Percentiles rank a stretch among this genome's conserved stretches.
Evolutionary conservation across 2,797 vertebrate species (phyloP).

Genomic region (Thripadectes ignobilis): DNA sequence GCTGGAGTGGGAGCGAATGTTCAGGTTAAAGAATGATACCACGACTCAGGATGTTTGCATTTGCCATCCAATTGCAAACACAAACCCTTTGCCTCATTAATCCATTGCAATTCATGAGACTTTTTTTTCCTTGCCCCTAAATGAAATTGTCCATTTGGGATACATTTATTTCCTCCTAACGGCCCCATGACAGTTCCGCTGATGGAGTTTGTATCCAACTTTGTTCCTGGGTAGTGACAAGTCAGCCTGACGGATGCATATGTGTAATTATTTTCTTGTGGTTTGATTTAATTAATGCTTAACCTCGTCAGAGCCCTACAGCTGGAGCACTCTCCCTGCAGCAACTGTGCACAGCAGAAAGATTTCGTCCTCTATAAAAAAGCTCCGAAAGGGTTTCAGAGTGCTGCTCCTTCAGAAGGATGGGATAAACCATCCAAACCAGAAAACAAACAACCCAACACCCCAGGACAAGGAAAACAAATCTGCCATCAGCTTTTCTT

Average conservation of each 20-base stretch:
- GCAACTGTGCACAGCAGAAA: constrained; percentile 28
- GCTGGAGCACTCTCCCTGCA: constrained; percentile 54
- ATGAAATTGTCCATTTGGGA: constrained; percentile 79
- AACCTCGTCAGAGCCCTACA: constrained; percentile 73
- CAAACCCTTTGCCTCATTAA: constrained; percentile 79
- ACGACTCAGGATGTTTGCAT: constrained; percentile 62
- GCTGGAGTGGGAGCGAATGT: constrained; percentile 26
- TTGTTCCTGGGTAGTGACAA: constrained; percentile 73
- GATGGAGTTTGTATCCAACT: constrained; percentile 74
- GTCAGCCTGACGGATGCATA: constrained; percentile 69
- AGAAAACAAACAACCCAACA: not conserved
- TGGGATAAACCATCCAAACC: not conserved
- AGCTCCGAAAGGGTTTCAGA: constrained; percentile 17
- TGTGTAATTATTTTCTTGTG: constrained; percentile 74
- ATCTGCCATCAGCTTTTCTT: not conserved
- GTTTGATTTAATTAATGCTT: constrained; percentile 79
- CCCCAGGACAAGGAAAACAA: not conserved
- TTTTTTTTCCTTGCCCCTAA: not conserved
- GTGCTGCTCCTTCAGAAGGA: not conserved
- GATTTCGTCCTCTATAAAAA: constrained; percentile 42
- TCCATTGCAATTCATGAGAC: constrained; percentile 67
- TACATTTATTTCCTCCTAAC: constrained; percentile 79
- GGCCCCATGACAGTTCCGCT: constrained; percentile 69
- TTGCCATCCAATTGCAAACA: constrained; percentile 73
- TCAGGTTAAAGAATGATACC: constrained; percentile 72